A percentile compares a stretch with the other conserved stretches of the same genome.
These are phyloP conservation scores for Amiota mariae DNA, from an alignment of 2,888 invertebrate genomes.

Conservation along the genomic window DNA sequence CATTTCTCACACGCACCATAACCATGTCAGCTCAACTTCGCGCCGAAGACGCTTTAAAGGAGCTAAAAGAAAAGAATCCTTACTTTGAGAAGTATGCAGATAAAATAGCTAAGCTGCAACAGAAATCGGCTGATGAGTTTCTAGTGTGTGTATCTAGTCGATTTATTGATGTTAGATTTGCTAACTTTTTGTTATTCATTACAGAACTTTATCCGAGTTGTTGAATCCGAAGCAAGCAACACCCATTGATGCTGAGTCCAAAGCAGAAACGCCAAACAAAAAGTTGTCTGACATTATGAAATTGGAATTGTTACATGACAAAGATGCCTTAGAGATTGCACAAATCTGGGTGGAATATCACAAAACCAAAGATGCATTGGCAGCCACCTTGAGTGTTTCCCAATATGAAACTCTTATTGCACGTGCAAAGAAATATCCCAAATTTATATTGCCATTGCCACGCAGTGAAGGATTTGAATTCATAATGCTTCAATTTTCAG, in stretches of 20 bases:
- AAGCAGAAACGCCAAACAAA: conserved; percentile 73
- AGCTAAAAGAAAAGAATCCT: conserved; percentile 79
- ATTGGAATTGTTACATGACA: conserved; percentile 82
- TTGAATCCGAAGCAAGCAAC: conserved; percentile 78
- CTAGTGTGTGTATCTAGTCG: conserved; percentile 61
- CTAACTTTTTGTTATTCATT: conserved; percentile 27
- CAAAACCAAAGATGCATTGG: conserved; percentile 83
- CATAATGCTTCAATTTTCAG: conserved; percentile 83
- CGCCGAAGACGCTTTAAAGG: conserved; percentile 75
- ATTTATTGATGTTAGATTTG: not conserved
- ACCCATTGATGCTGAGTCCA: conserved; percentile 35
- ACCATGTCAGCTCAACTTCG: conserved; percentile 73
- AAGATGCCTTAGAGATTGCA: conserved; percentile 81
- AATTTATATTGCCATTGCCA: conserved; percentile 87
- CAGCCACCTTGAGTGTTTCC: conserved; percentile 80
- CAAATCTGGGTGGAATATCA: conserved; percentile 88
- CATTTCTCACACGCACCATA: conserved; percentile 56
- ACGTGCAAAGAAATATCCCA: conserved; percentile 78
- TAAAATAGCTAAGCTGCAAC: conserved; percentile 83
- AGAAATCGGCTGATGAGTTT: conserved; percentile 85
- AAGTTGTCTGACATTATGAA: conserved; percentile 83
- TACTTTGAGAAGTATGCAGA: conserved; percentile 87
- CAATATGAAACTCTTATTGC: conserved; percentile 78
- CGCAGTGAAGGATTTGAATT: conserved; percentile 90
- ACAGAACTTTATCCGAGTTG: conserved; percentile 79